Percentiles rank a stretch among this genome's conserved stretches.
Conservation (phyloP, 2,113 vertebrate species). For the Etheostoma cragini region DNA sequence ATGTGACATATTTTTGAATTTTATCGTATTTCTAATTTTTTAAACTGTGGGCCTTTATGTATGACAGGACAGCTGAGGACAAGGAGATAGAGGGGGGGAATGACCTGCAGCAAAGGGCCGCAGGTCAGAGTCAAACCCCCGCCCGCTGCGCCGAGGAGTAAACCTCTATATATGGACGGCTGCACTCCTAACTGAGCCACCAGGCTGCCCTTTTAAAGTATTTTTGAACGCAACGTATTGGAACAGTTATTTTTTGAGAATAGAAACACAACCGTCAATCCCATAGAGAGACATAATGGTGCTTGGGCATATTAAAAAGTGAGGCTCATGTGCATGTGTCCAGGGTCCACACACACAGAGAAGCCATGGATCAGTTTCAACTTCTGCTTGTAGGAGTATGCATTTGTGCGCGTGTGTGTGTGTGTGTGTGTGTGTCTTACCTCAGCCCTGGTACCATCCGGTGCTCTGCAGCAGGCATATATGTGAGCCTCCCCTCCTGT, state of each 20-base stretch:
- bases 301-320: not conserved
- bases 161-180: no score
- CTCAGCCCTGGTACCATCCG: slow-evolving; percentile 33
- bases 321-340: not conserved
- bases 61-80: no score
- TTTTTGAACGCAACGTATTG: not conserved
- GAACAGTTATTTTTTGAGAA: not conserved
- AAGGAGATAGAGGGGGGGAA: no score
- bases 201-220: no score
- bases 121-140: no score
- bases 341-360: not conserved
- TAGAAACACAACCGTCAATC: not conserved
- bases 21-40: not conserved
- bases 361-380: not conserved
- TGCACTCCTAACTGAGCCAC: no score
- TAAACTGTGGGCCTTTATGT: no score
- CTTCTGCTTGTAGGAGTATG: not conserved
- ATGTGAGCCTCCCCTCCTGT: slow-evolving; percentile 23
- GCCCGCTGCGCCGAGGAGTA: no score
- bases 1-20: not conserved
- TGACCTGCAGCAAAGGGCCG: no score
- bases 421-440: slow-evolving; percentile 29
- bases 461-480: slow-evolving; percentile 61
- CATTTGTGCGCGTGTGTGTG: not conserved
- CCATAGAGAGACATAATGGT: not conserved